Percentiles rank a stretch among this genome's conserved stretches.
Evolutionary conservation across 1,140 invertebrate species (phyloP).

Genomic region (Pseudomyrmex concolor): DNA sequence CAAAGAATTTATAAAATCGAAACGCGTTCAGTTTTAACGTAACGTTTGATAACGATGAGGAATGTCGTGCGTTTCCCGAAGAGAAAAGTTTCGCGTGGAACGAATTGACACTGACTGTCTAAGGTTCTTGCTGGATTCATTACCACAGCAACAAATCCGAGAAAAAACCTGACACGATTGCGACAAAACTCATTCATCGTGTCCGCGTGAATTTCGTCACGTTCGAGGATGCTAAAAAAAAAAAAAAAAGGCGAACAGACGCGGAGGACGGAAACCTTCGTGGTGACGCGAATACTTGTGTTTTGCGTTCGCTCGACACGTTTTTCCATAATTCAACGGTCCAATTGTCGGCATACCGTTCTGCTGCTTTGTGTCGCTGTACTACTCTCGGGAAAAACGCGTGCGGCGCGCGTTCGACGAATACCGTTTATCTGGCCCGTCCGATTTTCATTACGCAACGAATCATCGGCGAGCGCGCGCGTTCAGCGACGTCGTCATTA

Average conservation of each 20-base stretch:
- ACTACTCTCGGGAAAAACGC: no score
- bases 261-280: conserved; percentile 5
- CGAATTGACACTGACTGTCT: conserved; percentile 19
- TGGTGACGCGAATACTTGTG: neutral
- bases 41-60: conserved; percentile 1
- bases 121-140: neutral
- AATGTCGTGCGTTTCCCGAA: conserved; percentile 1
- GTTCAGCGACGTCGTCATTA: conserved; percentile 35
- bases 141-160: conserved; percentile 2
- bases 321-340: conserved; percentile 30
- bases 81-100: neutral
- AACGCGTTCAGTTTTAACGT: neutral
- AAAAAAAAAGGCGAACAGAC: neutral
- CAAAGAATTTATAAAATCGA: neutral
- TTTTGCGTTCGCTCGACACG: conserved; percentile 10
- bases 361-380: no score
- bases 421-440: no score
- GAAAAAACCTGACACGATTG: neutral
- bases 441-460: neutral
- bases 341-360: conserved; percentile 21
- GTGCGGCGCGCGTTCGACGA: no score
- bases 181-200: conserved; percentile 23
- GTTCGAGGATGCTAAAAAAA: conserved; percentile 13
- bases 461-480: conserved; percentile 1
- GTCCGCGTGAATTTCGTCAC: conserved; percentile 38